Evolutionary conservation across 2,888 invertebrate species (phyloP).

Genomic region (Osmoderma eremita): DNA sequence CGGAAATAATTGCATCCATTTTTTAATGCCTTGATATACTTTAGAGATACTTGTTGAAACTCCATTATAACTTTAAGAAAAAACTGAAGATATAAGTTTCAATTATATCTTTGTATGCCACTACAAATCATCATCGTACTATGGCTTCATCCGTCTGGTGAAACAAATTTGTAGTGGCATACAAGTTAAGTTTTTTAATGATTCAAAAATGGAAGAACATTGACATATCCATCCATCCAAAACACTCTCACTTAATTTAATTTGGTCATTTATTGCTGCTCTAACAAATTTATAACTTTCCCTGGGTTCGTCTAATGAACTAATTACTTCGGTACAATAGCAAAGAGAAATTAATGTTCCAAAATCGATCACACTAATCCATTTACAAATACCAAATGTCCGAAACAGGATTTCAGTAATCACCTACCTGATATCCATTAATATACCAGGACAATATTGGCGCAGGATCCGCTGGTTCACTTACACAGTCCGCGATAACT

Average conservation of each 20-base stretch:
- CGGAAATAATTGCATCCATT: too few relatives aligned
- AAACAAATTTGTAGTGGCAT: too few relatives aligned
- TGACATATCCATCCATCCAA: too few relatives aligned
- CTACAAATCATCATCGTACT: too few relatives aligned
- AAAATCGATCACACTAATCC: slow-evolving; percentile 24
- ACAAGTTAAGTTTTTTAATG: too few relatives aligned
- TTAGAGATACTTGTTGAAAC: too few relatives aligned
- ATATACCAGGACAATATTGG: slow-evolving; percentile 60
- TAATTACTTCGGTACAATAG: not conserved
- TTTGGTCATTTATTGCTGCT: not conserved
- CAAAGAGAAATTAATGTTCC: slow-evolving; percentile 1
- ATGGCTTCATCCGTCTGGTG: too few relatives aligned
- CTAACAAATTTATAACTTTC: not conserved
- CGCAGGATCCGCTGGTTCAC: slow-evolving; percentile 60
- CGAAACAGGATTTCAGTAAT: slow-evolving; percentile 27
- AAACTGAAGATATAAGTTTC: too few relatives aligned
- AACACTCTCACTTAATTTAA: not conserved
- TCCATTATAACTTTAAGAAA: too few relatives aligned
- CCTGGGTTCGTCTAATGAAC: slow-evolving; percentile 3
- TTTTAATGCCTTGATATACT: too few relatives aligned
- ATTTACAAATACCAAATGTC: slow-evolving; percentile 20
- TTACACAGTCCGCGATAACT: slow-evolving; percentile 58
- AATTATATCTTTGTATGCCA: too few relatives aligned
- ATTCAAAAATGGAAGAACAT: too few relatives aligned
- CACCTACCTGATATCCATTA: slow-evolving; percentile 58